Percentiles rank a stretch among this genome's conserved stretches.
phyloP scores from a whole-genome alignment of 2,113 vertebrate species.

The Sebastes fasciatus region DNA sequence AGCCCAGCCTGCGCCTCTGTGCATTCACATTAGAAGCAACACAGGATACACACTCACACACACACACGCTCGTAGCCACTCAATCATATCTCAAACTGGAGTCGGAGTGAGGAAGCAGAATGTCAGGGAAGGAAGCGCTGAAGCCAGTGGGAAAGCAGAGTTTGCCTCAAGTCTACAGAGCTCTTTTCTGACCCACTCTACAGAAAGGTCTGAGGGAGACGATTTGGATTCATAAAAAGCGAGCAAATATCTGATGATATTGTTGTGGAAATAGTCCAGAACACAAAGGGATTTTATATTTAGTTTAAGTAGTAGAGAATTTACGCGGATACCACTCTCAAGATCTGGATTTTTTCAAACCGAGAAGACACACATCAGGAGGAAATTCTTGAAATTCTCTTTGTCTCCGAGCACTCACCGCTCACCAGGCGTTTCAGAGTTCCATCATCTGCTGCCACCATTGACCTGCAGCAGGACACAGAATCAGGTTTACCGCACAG shows the following conservation, averaged over 20 bases:
- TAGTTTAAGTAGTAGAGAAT: neutral
- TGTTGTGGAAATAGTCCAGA: conserved; percentile 9
- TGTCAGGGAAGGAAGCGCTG: conserved; percentile 77
- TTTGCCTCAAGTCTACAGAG: conserved; percentile 47
- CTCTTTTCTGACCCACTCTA: conserved; percentile 40
- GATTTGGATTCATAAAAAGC: conserved; percentile 4
- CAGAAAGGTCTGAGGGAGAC: neutral
- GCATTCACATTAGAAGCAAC: conserved; percentile 53
- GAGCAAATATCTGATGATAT: neutral
- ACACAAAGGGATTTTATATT: conserved; percentile 11
- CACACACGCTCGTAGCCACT: conserved; percentile 20
- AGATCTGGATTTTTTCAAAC: conserved; percentile 39
- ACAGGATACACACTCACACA: conserved; percentile 70
- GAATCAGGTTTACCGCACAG: conserved; percentile 17
- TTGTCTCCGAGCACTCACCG: conserved; percentile 36
- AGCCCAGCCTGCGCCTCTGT: conserved; percentile 47
- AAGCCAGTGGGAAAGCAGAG: conserved; percentile 70
- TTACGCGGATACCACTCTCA: conserved; percentile 9
- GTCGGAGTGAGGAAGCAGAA: conserved; percentile 77
- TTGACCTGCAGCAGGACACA: conserved; percentile 22
- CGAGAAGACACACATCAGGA: conserved; percentile 43
- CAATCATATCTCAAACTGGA: conserved; percentile 66
- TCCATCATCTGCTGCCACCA: conserved; percentile 40
- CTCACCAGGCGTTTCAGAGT: conserved; percentile 35
- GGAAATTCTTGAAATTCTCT: conserved; percentile 70